Conservation (phyloP, 2,113 vertebrate species). For the Hypanus sabinus region DNA sequence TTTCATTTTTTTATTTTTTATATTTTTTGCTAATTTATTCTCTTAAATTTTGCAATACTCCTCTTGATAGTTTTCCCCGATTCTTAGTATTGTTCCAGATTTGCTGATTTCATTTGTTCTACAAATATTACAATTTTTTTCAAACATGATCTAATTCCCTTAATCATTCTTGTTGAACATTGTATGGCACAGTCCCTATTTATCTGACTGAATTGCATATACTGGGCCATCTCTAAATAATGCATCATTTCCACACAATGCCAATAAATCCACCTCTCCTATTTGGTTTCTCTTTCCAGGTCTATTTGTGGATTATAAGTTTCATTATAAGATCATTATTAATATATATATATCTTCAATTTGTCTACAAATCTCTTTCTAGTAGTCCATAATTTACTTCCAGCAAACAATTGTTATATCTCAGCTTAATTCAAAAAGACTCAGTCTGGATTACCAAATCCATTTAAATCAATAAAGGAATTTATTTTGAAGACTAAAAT, state of each 20-base stretch:
- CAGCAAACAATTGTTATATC: background rate
- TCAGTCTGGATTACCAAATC: background rate
- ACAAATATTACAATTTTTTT: too few species aligned
- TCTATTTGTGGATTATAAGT: background rate
- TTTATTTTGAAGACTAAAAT: background rate
- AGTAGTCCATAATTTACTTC: background rate
- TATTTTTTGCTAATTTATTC: too few species aligned
- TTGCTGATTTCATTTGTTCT: too few species aligned
- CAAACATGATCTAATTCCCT: background rate
- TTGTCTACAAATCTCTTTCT: background rate
- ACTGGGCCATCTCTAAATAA: background rate
- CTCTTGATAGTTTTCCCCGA: too few species aligned
- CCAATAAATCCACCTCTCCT: background rate
- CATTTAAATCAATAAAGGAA: background rate
- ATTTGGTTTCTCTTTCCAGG: background rate
- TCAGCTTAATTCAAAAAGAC: background rate
- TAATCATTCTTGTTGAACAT: background rate
- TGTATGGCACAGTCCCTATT: background rate
- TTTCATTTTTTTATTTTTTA: too few species aligned
- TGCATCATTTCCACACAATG: background rate
- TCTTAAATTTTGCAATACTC: too few species aligned
- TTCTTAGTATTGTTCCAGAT: too few species aligned
- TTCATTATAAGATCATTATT: background rate
- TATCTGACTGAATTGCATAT: background rate
- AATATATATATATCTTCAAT: background rate